Evolutionary conservation across 1,140 invertebrate genomes (phyloP), one percentile per base, ranked within the genome.

Genomic region (Nephotettix cincticeps): DNA sequence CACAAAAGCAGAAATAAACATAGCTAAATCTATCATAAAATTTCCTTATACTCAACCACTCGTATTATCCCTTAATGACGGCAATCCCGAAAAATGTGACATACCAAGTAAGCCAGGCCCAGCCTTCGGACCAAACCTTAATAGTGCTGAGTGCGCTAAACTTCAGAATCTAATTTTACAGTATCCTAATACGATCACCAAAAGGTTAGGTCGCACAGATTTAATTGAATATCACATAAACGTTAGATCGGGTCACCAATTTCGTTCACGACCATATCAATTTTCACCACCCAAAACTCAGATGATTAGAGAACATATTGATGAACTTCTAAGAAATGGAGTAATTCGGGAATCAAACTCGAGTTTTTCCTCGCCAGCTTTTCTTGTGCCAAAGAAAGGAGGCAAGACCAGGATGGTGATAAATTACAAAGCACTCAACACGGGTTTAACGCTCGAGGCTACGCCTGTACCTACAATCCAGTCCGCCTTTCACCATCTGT

Each of bases 331-430:
- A 27, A 19, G 9, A 63, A 25, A 63, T 2, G 27, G 27, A 23
- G 21, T 63, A 9, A 63, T 63, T 63, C 9, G 21, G 13, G 3
- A 4, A 25, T 63, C 58, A 9, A 63, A 19, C 23, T 63, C 58
- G 6, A 2, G 13, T 27, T 63, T 27, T 13, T 4, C 58, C 29
- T 63, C 58, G 9, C 58, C 58, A 28, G 58, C 58, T 9, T 63
- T 63, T 29, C 29, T 23, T 2, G 58, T 63, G 11, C 58, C 58
- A 6, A 63, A 63, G n/a, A 28, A 63, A 63, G 19, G 58, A 30
- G 58, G 58, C 28, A 63, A 63, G 19, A 63, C 58, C 19, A 27
- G 28, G 19, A 9, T 63, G 27, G 58, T 63, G 23, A 19, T 63
- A 6, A 63, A 63, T 28, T 63, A 63, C 29, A 63, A 21, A 19